These are phyloP conservation scores for Clarias macrocephalus DNA, from an alignment of 2,113 vertebrate species.

Conservation along the genomic window DNA sequence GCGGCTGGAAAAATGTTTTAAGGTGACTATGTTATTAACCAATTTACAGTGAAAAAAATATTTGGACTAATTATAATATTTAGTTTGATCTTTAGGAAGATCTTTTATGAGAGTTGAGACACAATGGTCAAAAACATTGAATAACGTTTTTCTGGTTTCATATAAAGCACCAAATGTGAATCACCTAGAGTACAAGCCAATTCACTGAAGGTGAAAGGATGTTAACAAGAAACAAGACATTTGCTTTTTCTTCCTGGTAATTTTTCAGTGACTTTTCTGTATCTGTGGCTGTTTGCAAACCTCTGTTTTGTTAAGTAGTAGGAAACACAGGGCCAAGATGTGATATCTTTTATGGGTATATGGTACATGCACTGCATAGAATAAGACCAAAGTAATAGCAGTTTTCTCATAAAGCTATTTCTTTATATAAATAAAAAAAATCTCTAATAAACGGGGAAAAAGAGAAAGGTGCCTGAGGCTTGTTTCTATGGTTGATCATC, in stretches of 20 bases:
- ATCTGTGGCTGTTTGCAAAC: background rate
- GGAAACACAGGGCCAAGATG: background rate
- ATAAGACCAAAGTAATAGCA: background rate
- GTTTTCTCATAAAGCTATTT: background rate
- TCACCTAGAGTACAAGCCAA: background rate
- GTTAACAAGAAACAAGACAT: background rate
- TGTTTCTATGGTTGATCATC: constrained; percentile 20
- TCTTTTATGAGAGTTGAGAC: no score
- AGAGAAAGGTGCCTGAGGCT: background rate
- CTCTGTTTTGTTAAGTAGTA: background rate
- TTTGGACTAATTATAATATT: no score
- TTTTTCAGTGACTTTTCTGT: background rate
- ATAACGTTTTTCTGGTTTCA: background rate
- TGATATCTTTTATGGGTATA: background rate
- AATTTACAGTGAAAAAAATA: no score
- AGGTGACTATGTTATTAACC: no score
- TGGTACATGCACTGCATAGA: background rate
- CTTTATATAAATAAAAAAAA: background rate
- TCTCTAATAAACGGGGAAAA: background rate
- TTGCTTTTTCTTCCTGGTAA: background rate
- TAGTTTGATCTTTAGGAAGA: no score
- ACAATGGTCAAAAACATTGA: no score
- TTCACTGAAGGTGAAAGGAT: background rate
- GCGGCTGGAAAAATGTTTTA: background rate
- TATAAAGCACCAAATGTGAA: background rate